Conservation (phyloP, 2,797 vertebrate genomes). For the Melanotaenia nigrans region DNA sequence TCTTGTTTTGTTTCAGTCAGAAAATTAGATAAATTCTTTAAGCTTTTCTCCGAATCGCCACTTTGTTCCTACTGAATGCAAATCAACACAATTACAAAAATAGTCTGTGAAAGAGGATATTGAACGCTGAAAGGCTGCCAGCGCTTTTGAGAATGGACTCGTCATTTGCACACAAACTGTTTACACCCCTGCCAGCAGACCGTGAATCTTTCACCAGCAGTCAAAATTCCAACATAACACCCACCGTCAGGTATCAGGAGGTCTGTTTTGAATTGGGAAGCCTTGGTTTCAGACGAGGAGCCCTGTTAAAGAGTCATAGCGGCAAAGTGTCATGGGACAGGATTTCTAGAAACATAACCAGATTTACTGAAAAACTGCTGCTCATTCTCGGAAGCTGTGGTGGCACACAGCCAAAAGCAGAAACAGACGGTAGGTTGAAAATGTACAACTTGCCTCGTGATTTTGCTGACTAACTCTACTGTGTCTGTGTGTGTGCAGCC, state of each 20-base stretch:
- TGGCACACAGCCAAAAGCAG: slow-evolving; percentile 54
- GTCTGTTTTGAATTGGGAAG: not conserved
- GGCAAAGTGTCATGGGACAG: slow-evolving; percentile 26
- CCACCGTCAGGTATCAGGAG: slow-evolving; percentile 23
- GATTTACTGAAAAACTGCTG: slow-evolving; percentile 67
- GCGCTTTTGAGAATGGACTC: slow-evolving; percentile 14
- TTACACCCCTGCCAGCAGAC: slow-evolving; percentile 39
- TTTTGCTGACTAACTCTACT: slow-evolving; percentile 56
- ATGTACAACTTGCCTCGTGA: slow-evolving; percentile 54
- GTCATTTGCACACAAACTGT: slow-evolving; percentile 35
- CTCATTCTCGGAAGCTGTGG: slow-evolving; percentile 69
- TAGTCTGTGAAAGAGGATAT: not conserved
- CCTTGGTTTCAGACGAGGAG: slow-evolving; percentile 25
- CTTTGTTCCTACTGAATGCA: not conserved
- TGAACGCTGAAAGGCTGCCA: slow-evolving; percentile 20
- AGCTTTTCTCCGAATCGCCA: not conserved
- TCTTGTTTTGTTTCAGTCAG: not conserved
- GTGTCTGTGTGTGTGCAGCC: not conserved
- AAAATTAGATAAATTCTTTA: slow-evolving; percentile 5
- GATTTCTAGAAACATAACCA: slow-evolving; percentile 62
- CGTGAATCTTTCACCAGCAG: slow-evolving; percentile 27
- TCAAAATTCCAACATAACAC: slow-evolving; percentile 33
- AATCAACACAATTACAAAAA: slow-evolving; percentile 2
- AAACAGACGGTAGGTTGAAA: slow-evolving; percentile 43
- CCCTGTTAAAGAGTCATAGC: slow-evolving; percentile 43